Conservation (phyloP, 2,888 invertebrate species). For the Hedychridium roseum region DNA sequence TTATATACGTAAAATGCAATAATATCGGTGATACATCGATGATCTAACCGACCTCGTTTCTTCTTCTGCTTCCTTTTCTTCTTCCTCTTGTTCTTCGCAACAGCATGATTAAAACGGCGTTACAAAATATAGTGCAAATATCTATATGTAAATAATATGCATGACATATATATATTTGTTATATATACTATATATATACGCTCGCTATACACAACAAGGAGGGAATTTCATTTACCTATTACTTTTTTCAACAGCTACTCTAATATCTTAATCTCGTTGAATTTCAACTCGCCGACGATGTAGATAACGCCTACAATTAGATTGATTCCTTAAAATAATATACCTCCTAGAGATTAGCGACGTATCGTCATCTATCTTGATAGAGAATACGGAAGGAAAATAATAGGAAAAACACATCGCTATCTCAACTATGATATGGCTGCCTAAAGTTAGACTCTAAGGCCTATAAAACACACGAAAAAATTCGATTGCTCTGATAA, state of each 20-base stretch:
- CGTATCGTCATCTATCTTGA: conserved; percentile 1
- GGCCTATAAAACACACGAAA: background rate
- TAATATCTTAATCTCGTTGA: conserved; percentile 22
- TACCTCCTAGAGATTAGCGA: conserved; percentile 27
- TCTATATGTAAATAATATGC: background rate
- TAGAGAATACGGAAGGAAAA: conserved; percentile 3
- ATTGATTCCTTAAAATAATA: background rate
- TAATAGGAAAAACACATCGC: background rate
- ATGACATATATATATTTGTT: conserved; percentile 1
- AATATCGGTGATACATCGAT: conserved; percentile 39
- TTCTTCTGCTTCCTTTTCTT: background rate
- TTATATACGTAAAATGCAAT: conserved; percentile 48
- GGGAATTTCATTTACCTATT: conserved; percentile 32
- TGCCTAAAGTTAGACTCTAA: background rate
- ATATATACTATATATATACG: conserved; percentile 17
- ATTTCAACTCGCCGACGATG: background rate
- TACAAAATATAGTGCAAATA: conserved; percentile 61
- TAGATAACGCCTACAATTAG: background rate
- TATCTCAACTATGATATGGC: background rate
- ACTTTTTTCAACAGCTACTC: conserved; percentile 18
- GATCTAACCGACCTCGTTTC: conserved; percentile 14
- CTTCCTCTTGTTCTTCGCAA: conserved; percentile 19
- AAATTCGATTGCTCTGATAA: background rate
- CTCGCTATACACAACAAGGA: conserved; percentile 56
- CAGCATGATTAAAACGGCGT: conserved; percentile 53